Conservation (phyloP, 2,888 invertebrate genomes). For the Polymixis lichenea region DNA sequence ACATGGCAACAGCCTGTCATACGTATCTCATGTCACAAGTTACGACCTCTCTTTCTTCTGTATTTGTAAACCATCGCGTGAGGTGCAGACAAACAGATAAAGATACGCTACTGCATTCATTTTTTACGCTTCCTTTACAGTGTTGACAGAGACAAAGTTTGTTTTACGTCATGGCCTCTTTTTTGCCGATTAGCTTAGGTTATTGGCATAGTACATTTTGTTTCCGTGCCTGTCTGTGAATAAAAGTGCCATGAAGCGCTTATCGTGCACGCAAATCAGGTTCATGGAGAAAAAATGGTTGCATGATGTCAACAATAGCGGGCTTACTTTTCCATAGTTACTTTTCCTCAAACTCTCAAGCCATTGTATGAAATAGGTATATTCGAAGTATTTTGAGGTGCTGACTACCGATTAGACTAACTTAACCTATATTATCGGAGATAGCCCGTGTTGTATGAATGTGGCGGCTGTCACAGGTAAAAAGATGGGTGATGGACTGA, state of each 20-base stretch:
- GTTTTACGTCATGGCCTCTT: constrained; percentile 36
- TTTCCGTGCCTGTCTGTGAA: constrained; percentile 12
- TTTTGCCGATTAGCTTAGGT: constrained; percentile 24
- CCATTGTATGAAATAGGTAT: not conserved
- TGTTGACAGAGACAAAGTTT: constrained; percentile 39
- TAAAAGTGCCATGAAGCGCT: constrained; percentile 4
- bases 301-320: constrained; percentile 9
- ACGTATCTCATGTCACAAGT: constrained; percentile 50
- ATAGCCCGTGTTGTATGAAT: not conserved
- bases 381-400: not conserved
- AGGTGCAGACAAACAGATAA: constrained; percentile 10
- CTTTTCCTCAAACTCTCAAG: not conserved
- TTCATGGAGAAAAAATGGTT: constrained; percentile 7
- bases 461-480: not conserved
- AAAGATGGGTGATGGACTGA: not conserved
- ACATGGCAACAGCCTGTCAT: constrained; percentile 49
- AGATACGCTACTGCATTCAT: constrained; percentile 39
- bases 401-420: too few species aligned
- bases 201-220: constrained; percentile 25
- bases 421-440: not conserved
- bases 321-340: constrained; percentile 1
- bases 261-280: constrained; percentile 32
- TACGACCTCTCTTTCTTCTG: constrained; percentile 52
- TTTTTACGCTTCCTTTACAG: constrained; percentile 36
- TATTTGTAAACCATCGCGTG: constrained; percentile 54